phyloP scores from a whole-genome alignment of 2,888 invertebrate genomes.

The Athrips mouffetella region DNA sequence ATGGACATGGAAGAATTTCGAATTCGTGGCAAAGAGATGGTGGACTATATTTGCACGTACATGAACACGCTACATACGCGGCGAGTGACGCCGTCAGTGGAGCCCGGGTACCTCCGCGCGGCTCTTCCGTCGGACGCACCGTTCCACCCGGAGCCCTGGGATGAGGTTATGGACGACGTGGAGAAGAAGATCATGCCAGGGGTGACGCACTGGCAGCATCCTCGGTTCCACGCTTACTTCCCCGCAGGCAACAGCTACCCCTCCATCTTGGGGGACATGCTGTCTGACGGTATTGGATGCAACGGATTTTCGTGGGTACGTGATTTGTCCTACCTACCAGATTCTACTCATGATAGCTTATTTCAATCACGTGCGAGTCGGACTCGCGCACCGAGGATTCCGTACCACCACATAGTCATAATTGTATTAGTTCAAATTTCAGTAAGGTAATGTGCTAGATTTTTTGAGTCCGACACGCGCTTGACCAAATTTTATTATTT shows the following conservation, averaged over 20 bases:
- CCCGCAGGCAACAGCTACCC: constrained; percentile 98
- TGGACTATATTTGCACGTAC: constrained; percentile 96
- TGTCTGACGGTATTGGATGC: constrained; percentile 96
- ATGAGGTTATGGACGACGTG: constrained; percentile 92
- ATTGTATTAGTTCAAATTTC: too few relatives aligned
- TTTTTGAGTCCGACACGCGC: too few relatives aligned
- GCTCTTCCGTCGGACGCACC: constrained; percentile 90
- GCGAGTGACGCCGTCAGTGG: constrained; percentile 92
- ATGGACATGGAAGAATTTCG: constrained; percentile 96
- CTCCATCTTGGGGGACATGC: constrained; percentile 98
- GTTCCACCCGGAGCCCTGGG: constrained; percentile 89
- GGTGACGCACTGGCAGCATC: constrained; percentile 99
- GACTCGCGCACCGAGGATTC: too few relatives aligned
- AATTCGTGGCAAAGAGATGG: constrained; percentile 93
- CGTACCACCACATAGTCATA: too few relatives aligned
- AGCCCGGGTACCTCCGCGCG: constrained; percentile 92
- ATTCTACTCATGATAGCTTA: too few relatives aligned
- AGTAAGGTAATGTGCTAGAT: too few relatives aligned
- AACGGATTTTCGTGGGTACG: constrained; percentile 99
- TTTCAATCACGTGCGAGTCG: too few relatives aligned
- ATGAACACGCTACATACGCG: constrained; percentile 87
- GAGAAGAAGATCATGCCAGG: constrained; percentile 96
- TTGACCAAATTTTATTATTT: too few relatives aligned
- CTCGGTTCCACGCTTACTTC: constrained; percentile 99
- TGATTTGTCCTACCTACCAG: too few relatives aligned